Base-by-base conservation (phyloP, 2,797 vertebrate species). In the Passerculus sandwichensis region DNA sequence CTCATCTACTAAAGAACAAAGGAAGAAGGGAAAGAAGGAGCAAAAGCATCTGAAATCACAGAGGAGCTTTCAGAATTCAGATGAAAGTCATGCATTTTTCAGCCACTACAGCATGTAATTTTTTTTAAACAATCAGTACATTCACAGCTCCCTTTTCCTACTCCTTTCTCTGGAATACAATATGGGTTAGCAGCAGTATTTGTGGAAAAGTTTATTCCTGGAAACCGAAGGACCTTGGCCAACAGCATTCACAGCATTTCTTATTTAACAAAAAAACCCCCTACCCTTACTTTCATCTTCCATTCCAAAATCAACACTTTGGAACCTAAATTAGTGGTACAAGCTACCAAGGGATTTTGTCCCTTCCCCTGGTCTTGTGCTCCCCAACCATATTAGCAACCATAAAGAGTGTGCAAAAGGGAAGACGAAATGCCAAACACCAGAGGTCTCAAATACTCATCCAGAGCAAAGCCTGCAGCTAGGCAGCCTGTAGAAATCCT, bases 1-100 rank as follows among this genome's bases (percentile, higher is more conserved):
- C 26, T 64, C 40, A 72, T n/a, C 54, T 90, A 61, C 42, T 16
- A 81, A 84, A 84, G 59, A 75, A 78, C 13, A 12, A 77, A 86
- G 23, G 26, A 20, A 88, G 13, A 13, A 84, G 32, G 27, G 11
- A 90, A 74, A 79, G 23, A 10, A 75, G 26, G 14, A 78, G 9
- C 22, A 74, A 57, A 88, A 85, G 13, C 10, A 56, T 53, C 6
- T 51, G 44, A 89, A 77, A 88, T 70, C 45, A 91, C 15, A 86
- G 51, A 72, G 38, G 7, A 81, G 27, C 62, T 81, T 75, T 72
- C 80, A 84, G 42, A 86, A 91, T 74, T 83, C 53, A 74, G 16
- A 42, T 25, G 12, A 56, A 86, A 25, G 76, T 81, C 15, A 81
- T 29, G 20, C 59, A 91, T 88, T 90, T 90, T 93, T 67, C 70